A percentile compares a stretch with the other conserved stretches of the same genome.
phyloP scores from a whole-genome alignment of 2,888 invertebrate genomes.

The Steinernema carpocapsae region DNA sequence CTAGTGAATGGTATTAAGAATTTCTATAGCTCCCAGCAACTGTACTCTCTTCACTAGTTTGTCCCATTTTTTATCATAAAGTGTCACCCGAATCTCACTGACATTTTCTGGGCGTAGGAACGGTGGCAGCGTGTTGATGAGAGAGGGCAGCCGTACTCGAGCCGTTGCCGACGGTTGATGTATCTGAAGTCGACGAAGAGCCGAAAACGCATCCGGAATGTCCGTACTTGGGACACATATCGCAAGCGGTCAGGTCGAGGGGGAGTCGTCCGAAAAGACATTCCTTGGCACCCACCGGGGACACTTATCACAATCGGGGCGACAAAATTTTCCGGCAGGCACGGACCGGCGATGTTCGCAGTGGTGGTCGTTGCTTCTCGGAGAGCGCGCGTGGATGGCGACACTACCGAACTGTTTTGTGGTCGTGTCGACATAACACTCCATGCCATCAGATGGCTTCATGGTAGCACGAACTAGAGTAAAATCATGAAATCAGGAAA shows the following conservation, averaged over 20 bases:
- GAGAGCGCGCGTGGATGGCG: constrained; percentile 28
- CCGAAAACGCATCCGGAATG: constrained; percentile 41
- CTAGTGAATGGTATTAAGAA: not conserved
- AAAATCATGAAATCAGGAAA: constrained; percentile 9
- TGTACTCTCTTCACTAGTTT: constrained; percentile 29
- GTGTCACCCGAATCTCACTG: constrained; percentile 19
- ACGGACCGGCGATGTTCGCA: constrained; percentile 41
- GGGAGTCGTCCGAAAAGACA: constrained; percentile 46
- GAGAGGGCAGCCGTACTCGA: not conserved
- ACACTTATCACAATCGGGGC: constrained; percentile 48
- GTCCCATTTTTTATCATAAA: not conserved
- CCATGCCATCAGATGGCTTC: constrained; percentile 21
- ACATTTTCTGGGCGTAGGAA: constrained; percentile 26
- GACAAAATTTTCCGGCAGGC: constrained; percentile 45
- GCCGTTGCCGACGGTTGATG: not conserved
- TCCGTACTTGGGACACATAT: constrained; percentile 44
- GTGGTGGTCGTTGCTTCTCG: not conserved
- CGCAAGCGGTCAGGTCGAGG: constrained; percentile 40
- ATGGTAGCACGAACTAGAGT: constrained; percentile 35
- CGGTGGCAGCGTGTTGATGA: constrained; percentile 32
- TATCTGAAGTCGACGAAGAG: constrained; percentile 12
- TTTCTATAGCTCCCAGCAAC: not conserved
- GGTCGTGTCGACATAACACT: constrained; percentile 25
- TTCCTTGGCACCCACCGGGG: constrained; percentile 47
- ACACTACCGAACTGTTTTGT: constrained; percentile 22